Conservation (phyloP, 2,888 invertebrate species). For the Escarpia spicata region DNA sequence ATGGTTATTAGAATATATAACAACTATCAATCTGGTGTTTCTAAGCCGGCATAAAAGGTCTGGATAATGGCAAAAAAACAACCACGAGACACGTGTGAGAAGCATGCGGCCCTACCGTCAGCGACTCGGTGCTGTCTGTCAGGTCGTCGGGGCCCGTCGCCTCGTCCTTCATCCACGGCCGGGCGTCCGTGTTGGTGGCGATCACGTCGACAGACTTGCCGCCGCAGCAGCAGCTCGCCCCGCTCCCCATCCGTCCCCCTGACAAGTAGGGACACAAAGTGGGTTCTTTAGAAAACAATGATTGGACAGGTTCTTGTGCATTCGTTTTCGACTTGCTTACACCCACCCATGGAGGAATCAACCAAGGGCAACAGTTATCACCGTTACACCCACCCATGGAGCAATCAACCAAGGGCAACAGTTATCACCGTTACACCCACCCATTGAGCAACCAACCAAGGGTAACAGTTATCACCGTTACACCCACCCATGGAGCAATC, state of each 20-base stretch:
- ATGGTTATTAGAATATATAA: not conserved
- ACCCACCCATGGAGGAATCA: no score
- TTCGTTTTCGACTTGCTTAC: no score
- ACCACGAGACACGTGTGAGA: not conserved
- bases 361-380: no score
- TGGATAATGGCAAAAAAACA: not conserved
- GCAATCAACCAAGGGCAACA: no score
- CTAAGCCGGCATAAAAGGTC: not conserved
- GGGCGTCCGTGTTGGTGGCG: not conserved
- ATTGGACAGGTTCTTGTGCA: no score
- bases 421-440: no score
- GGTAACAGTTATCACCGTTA: no score
- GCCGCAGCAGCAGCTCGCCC: not conserved
- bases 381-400: no score
- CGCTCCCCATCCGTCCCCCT: not conserved
- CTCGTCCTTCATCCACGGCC: slow-evolving; percentile 4
- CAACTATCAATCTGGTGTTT: not conserved
- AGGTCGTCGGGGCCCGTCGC: not conserved
- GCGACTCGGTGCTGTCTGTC: not conserved
- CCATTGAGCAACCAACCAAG: no score
- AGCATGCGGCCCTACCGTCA: not conserved
- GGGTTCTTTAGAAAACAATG: not conserved
- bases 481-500: no score
- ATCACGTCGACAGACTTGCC: not conserved
- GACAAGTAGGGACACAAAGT: not conserved